Evolutionary conservation across 1,140 invertebrate species (phyloP).

Genomic region (Brachystomella parvula): DNA sequence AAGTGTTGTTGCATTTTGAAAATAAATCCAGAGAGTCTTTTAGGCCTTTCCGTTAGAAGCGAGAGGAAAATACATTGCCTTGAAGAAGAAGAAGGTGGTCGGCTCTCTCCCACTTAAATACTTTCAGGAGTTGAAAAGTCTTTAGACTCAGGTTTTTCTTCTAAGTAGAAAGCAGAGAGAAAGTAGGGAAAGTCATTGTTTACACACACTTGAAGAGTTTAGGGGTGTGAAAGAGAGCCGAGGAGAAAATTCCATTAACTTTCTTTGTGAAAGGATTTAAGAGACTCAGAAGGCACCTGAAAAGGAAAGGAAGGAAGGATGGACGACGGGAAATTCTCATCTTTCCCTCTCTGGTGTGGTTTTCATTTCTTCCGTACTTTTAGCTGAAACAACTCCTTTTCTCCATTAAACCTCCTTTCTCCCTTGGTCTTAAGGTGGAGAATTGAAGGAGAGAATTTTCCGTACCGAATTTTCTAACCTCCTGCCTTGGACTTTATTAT

Average conservation of each 20-base stretch:
- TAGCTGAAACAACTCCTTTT: neutral
- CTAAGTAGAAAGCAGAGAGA: constrained; percentile 3
- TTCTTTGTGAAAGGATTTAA: constrained; percentile 39
- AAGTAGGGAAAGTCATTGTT: constrained; percentile 30
- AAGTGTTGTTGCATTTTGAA: too few relatives aligned
- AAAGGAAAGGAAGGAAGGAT: constrained; percentile 28
- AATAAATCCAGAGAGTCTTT: too few relatives aligned
- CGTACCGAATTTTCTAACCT: neutral
- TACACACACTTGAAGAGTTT: constrained; percentile 33
- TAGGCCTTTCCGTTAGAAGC: too few relatives aligned
- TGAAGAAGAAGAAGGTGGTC: neutral
- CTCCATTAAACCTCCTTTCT: neutral
- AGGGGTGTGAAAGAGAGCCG: constrained; percentile 32
- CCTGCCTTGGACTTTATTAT: neutral
- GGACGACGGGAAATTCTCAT: constrained; percentile 9
- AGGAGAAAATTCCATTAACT: constrained; percentile 39
- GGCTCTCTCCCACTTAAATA: neutral
- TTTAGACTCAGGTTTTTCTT: neutral
- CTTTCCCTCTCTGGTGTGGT: neutral
- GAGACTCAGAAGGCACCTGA: constrained; percentile 36
- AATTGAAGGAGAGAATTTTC: neutral
- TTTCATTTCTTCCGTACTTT: constrained; percentile 3
- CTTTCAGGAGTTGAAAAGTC: neutral
- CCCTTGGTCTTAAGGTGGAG: neutral
- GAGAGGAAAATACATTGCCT: too few relatives aligned